Conservation (phyloP, 2,797 vertebrate species). For the Arctocebus calabarensis region DNA sequence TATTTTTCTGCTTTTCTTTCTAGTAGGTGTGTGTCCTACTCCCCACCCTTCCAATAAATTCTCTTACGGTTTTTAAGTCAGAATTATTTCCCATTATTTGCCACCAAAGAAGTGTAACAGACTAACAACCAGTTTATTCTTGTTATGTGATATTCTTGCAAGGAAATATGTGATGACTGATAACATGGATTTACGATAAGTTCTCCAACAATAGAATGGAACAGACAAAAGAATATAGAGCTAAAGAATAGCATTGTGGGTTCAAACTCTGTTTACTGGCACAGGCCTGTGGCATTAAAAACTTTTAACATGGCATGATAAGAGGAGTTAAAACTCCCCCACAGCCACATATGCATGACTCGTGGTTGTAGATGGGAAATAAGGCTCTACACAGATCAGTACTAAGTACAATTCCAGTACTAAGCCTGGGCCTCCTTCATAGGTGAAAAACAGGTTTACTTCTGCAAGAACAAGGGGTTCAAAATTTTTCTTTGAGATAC, state of each 20-base stretch:
- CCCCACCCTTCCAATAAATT: background rate
- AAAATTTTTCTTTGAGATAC: background rate
- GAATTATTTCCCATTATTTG: background rate
- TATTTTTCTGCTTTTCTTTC: background rate
- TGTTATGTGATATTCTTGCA: background rate
- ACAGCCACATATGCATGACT: background rate
- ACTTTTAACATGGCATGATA: background rate
- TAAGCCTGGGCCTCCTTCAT: background rate
- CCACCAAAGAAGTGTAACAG: background rate
- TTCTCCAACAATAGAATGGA: background rate
- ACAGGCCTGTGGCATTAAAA: background rate
- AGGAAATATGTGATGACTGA: background rate
- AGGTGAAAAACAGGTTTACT: background rate
- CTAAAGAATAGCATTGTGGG: background rate
- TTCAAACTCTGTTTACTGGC: background rate
- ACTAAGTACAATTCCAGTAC: background rate
- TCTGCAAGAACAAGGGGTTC: background rate
- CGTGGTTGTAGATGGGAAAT: background rate
- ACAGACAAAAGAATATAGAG: background rate
- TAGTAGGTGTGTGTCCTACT: background rate
- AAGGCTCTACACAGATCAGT: background rate
- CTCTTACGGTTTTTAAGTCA: background rate
- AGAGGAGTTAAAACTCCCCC: background rate
- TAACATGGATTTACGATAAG: background rate
- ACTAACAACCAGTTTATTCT: background rate